These are phyloP conservation scores for Drosophila sproati DNA, from an alignment of 1,140 invertebrate genomes.

Conservation along the genomic window DNA sequence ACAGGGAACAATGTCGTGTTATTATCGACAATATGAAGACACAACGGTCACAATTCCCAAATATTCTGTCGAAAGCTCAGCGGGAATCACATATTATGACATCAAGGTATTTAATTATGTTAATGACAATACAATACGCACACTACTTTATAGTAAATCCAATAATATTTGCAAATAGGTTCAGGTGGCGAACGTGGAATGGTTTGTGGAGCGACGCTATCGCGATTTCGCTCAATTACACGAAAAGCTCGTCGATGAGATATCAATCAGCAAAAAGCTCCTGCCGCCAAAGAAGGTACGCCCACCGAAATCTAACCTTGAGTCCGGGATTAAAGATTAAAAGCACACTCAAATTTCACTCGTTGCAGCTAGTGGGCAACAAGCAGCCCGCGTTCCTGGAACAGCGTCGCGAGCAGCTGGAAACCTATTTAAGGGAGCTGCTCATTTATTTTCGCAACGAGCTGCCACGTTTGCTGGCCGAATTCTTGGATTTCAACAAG, in stretches of 20 bases:
- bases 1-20: constrained; percentile 87
- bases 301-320: constrained; percentile 18
- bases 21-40: constrained; percentile 86
- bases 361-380: constrained; percentile 87
- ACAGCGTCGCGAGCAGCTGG: constrained; percentile 90
- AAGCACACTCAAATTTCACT: background rate
- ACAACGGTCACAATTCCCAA: constrained; percentile 87
- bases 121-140: background rate
- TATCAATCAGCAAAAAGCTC: constrained; percentile 92
- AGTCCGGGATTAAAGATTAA: background rate
- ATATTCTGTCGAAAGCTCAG: constrained; percentile 85
- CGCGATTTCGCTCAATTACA: constrained; percentile 95
- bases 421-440: constrained; percentile 92
- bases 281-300: constrained; percentile 95
- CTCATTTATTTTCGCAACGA: constrained; percentile 87
- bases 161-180: constrained; percentile 72
- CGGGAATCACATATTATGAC: constrained; percentile 88
- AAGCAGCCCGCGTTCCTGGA: constrained; percentile 93
- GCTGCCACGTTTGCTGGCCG: constrained; percentile 90
- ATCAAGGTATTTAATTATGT: constrained; percentile 85
- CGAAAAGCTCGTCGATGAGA: constrained; percentile 91
- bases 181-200: constrained; percentile 89
- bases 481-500: constrained; percentile 92
- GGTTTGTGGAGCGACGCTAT: constrained; percentile 94
- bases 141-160: background rate